phyloP scores from a whole-genome alignment of 2,113 vertebrate species.

The Microcebus murinus region DNA sequence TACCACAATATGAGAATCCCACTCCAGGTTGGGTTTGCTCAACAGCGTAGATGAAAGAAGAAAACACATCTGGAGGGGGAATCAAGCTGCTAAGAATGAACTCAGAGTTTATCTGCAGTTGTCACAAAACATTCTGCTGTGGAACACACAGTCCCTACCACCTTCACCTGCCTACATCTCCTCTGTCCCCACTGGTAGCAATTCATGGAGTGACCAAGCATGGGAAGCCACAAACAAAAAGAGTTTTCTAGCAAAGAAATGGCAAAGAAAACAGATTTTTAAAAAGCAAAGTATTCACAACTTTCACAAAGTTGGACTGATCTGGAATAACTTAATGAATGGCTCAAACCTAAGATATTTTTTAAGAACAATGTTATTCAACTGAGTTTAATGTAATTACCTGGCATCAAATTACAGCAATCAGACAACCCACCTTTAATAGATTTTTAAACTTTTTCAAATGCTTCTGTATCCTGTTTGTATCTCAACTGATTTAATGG shows the following conservation, averaged over 20 bases:
- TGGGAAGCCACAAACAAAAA: not conserved
- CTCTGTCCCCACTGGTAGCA: not conserved
- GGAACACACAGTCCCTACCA: not conserved
- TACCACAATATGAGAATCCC: not conserved
- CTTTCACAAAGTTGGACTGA: slow-evolving; percentile 77
- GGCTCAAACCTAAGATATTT: slow-evolving; percentile 75
- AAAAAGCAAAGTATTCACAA: not conserved
- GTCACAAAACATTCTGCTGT: not conserved
- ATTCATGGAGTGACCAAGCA: accelerated
- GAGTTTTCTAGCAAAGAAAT: not conserved
- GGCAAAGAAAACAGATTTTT: not conserved
- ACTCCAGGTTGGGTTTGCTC: not conserved
- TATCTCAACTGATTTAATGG: no score
- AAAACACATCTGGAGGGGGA: not conserved
- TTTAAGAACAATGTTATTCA: slow-evolving; percentile 77
- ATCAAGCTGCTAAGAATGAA: not conserved
- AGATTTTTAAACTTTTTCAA: not conserved
- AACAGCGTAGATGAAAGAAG: not conserved
- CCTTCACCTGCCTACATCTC: not conserved
- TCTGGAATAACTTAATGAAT: slow-evolving; percentile 78
- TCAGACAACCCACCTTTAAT: accelerated
- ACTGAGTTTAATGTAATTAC: slow-evolving; percentile 74
- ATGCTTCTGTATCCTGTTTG: not conserved
- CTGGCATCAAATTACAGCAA: slow-evolving; percentile 62
- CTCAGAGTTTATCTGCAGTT: not conserved